Evolutionary conservation across 35 echinoderm and acorn worm genomes (phyloP).

Genomic region (Chiridota heheva): DNA sequence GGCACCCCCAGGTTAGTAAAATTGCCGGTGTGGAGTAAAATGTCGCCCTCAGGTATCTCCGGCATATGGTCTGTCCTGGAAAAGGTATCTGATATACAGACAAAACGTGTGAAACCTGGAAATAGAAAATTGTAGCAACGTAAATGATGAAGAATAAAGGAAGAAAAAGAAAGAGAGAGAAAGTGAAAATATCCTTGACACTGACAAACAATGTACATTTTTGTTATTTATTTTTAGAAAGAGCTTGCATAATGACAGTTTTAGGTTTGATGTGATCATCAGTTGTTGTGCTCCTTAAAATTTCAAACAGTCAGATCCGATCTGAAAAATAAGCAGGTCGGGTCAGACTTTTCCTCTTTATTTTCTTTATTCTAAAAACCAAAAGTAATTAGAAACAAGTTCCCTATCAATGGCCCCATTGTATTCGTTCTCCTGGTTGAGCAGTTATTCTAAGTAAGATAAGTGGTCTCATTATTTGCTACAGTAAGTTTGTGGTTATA

Average conservation of each 20-base stretch:
- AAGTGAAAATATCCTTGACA: background rate
- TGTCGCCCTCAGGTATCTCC: conserved; percentile 68
- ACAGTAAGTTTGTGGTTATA: too few relatives aligned
- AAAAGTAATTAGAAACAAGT: too few relatives aligned
- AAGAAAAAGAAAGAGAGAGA: background rate
- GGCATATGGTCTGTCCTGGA: conserved; percentile 72
- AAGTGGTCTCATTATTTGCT: too few relatives aligned
- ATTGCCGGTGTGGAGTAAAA: conserved; percentile 81
- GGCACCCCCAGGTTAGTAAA: conserved; percentile 74
- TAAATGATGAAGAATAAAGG: background rate
- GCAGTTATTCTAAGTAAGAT: too few relatives aligned
- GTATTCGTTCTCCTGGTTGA: too few relatives aligned
- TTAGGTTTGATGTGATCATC: background rate
- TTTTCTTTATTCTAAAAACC: too few relatives aligned
- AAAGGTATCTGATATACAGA: conserved; percentile 90
- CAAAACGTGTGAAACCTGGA: conserved; percentile 79
- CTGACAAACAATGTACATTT: background rate
- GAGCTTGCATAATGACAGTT: background rate
- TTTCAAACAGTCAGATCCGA: too few relatives aligned
- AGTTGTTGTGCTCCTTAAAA: too few relatives aligned
- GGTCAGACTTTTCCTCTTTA: too few relatives aligned
- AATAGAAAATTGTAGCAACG: conserved; percentile 11
- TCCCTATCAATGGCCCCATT: too few relatives aligned
- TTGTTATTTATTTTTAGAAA: background rate
- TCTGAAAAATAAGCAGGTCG: too few relatives aligned